Base-by-base conservation (phyloP, 2,888 invertebrate genomes). In the Scelioninae gen. 2 region DNA sequence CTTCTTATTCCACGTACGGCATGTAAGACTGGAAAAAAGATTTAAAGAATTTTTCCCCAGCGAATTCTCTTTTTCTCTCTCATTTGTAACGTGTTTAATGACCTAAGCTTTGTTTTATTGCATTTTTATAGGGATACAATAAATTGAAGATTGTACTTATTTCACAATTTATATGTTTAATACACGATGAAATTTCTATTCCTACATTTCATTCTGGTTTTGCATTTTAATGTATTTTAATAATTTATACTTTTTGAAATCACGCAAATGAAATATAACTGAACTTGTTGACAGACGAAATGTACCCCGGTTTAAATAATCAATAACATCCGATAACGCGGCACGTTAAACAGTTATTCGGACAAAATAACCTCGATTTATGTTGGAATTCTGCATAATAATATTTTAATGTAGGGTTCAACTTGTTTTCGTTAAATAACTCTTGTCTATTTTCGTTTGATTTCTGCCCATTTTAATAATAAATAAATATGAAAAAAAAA, bases 351-450 rank as follows among this genome's bases (percentile, higher is more conserved):
- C n/a, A 58, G 16, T 65, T 43, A 64, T 45, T 50, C 60, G 55
- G 33, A 67, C 46, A 46, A 65, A 65, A 46, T 55, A 70, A 67
- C 41, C 16, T 39, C 58, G 41, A 72, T 72, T 65, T 11, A 33
- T 48, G 50, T 65, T 57, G 13, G 50, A 68, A 50, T 25, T 13
- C 37, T n/a, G 19, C 41, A 35, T 63, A 63, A 71, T 58, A 68
- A 57, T 67, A 35, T 68, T 46, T 61, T 53, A 13, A 48, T 72
- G 48, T 50, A 68, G 28, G 60, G 64, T 16, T 58, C 60, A 55
- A 57, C 65, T 50, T 64, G 55, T 39, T 72, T 53, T 48, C 68
- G 63, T 71, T 74, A 46, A 41, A 48, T 60, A 37, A 16, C 64
- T 68, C 60, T 48, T 33, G 55, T 46, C 35, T 28, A 55, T 65